phyloP scores from a whole-genome alignment of 2,888 invertebrate species.

The Pandemis heparana region DNA sequence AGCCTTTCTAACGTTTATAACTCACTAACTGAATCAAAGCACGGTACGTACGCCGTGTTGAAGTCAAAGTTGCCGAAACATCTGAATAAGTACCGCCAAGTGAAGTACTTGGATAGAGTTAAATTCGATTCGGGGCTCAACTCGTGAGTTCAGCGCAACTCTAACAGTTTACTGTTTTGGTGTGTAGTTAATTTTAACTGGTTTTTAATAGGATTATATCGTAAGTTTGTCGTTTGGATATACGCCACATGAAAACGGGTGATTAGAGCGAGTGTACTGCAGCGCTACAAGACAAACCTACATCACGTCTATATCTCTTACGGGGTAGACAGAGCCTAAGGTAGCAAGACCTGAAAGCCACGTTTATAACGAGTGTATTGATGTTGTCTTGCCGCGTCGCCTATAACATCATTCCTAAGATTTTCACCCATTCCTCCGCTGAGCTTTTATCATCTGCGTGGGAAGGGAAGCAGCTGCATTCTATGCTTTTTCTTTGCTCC shows the following conservation, averaged over 20 bases:
- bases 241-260: not conserved
- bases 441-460: no score
- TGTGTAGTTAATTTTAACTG: conserved; percentile 33
- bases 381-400: no score
- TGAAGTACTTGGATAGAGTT: conserved; percentile 47
- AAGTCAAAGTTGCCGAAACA: conserved; percentile 32
- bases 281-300: not conserved
- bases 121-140: conserved; percentile 50
- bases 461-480: no score
- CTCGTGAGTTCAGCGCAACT: conserved; percentile 44
- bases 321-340: no score
- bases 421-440: no score
- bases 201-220: conserved; percentile 31
- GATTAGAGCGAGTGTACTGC: not conserved
- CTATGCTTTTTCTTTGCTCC: no score
- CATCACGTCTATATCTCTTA: not conserved
- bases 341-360: no score
- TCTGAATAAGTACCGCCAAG: conserved; percentile 24
- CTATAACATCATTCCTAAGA: no score
- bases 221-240: not conserved
- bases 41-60: not conserved
- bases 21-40: conserved; percentile 14
- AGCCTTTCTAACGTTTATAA: conserved; percentile 3
- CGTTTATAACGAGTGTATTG: no score
- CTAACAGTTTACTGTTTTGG: conserved; percentile 20